A percentile compares a stretch with the other conserved stretches of the same genome.
phyloP scores from a whole-genome alignment of 2,113 vertebrate species.

The Aphelocoma coerulescens region DNA sequence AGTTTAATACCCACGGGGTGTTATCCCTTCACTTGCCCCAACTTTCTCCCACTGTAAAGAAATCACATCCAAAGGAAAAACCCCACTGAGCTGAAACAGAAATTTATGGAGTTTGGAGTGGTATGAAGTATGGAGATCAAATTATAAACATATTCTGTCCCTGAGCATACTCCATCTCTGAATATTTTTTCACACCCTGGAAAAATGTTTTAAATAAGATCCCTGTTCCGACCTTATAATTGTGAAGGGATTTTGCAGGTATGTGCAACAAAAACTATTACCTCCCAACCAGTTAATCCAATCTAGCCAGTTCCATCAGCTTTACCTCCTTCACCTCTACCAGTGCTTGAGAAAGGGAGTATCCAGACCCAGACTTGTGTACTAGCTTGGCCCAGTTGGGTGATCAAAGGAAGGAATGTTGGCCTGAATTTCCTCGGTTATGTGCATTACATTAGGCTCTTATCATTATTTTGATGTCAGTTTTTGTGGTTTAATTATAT shows the following conservation, averaged over 20 bases:
- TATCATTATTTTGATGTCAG: constrained; percentile 40
- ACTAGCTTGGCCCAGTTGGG: background rate
- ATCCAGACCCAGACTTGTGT: background rate
- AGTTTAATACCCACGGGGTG: rapidly evolving
- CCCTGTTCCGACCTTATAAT: background rate
- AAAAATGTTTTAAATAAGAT: background rate
- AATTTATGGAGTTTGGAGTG: background rate
- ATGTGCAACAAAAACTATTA: background rate
- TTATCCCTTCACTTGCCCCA: background rate
- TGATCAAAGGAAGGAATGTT: constrained; percentile 48
- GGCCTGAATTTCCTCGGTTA: constrained; percentile 10
- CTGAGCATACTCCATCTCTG: background rate
- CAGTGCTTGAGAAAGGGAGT: background rate
- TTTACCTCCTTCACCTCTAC: constrained; percentile 10
- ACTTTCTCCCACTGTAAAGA: background rate
- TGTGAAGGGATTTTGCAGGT: background rate
- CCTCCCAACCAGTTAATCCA: background rate
- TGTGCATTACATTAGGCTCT: background rate
- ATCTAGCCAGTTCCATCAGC: constrained; percentile 13
- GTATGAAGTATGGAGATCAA: background rate
- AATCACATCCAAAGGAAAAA: background rate
- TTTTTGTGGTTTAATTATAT: constrained; percentile 51
- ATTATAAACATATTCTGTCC: background rate
- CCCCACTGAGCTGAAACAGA: background rate
- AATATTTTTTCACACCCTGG: background rate